Evolutionary conservation across 2,888 invertebrate species (phyloP), one percentile per base, ranked within the genome.

Genomic region (Aplocera efformata): DNA sequence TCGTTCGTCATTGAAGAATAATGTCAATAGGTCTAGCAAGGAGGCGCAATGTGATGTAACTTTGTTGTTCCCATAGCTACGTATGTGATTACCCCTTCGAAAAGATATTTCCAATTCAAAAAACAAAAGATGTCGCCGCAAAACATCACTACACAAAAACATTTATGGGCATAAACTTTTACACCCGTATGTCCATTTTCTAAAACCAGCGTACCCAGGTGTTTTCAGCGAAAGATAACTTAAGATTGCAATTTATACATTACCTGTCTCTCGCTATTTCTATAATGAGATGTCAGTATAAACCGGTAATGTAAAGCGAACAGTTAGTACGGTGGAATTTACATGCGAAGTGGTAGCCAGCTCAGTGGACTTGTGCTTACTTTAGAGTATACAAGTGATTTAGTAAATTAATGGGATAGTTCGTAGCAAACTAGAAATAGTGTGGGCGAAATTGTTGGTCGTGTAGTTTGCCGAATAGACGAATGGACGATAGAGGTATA

Each of bases 321-420:
- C 56, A 53, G 53, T 42, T 46, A 49, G 30, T 36, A 32, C 38
- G 26, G 39, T 31, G 50, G 48, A 63, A 69, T 70, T 67, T 60
- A 60, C 60, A 66, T 58, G 57, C 53, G 54, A 63, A 64, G 57
- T 56, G 50, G 57, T 49, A 45, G 43, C 51, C 37, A 42, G 39
- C 42, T 35, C 41, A 28, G 10, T 24, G 36, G 49, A 28, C 39
- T 31, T 27, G 11, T 9, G 7, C 8, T 9, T 10, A 1, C 23
- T 40, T 40, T 17, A 27, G 26, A 33, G 8, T n/a, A 24, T 23
- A 17, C 1, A 20, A 44, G 44, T 44, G 26, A 6, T 32, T 33
- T 23, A 40, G 38, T 32, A 7, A 3, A n/a, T 7, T 22, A 13
- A 22, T 17, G 13, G 13, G 13, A 17, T 17, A 17, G 5, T 17